Evolutionary conservation across 2,888 invertebrate species (phyloP), one percentile per base, ranked within the genome.

Genomic region (Erpobdella octoculata): DNA sequence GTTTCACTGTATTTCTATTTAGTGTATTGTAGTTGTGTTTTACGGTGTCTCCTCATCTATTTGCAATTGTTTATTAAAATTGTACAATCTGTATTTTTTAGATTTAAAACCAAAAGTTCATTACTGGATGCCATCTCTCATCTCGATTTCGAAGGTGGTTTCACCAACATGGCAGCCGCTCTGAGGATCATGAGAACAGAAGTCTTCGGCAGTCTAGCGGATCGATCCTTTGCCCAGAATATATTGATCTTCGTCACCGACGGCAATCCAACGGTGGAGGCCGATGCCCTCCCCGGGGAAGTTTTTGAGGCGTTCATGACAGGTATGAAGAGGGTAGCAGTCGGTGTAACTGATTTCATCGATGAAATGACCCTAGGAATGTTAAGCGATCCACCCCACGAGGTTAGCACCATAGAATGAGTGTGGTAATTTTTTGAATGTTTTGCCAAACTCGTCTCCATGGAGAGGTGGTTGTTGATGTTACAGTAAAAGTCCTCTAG

Each of bases 111-210:
- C 37, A 65, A 37, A 21, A 5, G 33, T 4, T 15, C 65, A 18
- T 21, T 65, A 15, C 6, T 65, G 21, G 35, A 35, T 4, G 65
- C 65, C 38, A 35, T 65, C 9, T 9, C 6, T 5, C 15, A 35
- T 4, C 65, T 65, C 8, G 38, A 4, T 5, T 65, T 37, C 38
- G 21, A 12, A 6, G 8, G 65, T 15, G 65, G 65, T 6, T 37
- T 65, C 65, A 65, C 65, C 5, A 65, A 65, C 65, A 65, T 65
- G 65, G 65, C 65, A 25, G 65, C 65, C 36, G 65, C 65, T 21
- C 21, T 65, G 36, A 35, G 65, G 37, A 21, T 65, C 6, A 35
- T 35, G 15, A 18, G 65, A 25, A 65, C 65, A 4, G 65, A 65
- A 35, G 65, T 65, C 38, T 65, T 65, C 65, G 35, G 35, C 65